Conservation (phyloP, 2,888 invertebrate species). For the Tineola bisselliella region DNA sequence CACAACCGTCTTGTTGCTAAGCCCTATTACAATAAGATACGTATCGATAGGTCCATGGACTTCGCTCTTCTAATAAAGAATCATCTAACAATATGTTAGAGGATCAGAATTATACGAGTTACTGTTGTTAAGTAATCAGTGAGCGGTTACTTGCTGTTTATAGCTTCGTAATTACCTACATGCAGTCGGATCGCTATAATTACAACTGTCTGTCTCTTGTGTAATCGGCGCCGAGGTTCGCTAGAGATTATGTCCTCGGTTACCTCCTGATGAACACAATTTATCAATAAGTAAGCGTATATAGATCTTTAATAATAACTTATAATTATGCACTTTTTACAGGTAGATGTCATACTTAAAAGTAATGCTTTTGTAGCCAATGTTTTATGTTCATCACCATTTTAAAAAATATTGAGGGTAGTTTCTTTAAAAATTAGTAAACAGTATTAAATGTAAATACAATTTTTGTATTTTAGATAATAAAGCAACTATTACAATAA, state of each 20-base stretch:
- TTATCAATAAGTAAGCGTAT: not conserved
- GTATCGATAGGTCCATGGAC: not conserved
- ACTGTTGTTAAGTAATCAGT: conserved; percentile 4
- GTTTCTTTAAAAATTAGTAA: no score
- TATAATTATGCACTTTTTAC: no score
- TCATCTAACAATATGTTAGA: conserved; percentile 2
- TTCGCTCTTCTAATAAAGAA: conserved; percentile 3
- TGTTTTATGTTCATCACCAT: no score
- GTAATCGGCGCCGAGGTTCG: conserved; percentile 11
- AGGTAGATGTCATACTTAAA: no score
- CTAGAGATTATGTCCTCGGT: not conserved
- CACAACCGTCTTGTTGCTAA: not conserved
- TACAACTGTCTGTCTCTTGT: conserved; percentile 16
- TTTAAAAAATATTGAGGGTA: no score
- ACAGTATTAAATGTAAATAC: no score
- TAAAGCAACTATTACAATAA: no score
- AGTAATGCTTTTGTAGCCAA: no score
- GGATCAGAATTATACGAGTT: not conserved
- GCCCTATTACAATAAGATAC: not conserved
- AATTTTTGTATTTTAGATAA: no score
- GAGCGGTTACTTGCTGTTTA: conserved; percentile 13
- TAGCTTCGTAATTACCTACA: conserved; percentile 13
- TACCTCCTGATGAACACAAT: not conserved
- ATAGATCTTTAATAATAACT: no score
- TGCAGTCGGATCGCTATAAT: conserved; percentile 16